phyloP scores from a whole-genome alignment of 2,888 invertebrate genomes.

The Aphodius granarius region DNA sequence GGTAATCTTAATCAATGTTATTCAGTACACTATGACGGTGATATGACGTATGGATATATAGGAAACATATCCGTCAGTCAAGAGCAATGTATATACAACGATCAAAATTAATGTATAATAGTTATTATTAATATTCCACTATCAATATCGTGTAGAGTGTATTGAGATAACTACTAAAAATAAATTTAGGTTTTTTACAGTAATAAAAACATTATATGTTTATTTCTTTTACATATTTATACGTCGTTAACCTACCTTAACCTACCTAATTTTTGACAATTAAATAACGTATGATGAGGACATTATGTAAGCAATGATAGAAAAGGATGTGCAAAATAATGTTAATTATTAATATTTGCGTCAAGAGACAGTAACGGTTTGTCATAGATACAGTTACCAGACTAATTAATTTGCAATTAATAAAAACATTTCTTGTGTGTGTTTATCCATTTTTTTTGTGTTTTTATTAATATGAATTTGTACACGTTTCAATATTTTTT shows the following conservation, averaged over 20 bases:
- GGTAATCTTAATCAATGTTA: not conserved
- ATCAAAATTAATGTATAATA: not conserved
- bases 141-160: not conserved
- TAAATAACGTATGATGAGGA: too few species aligned
- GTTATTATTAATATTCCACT: not conserved
- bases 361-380: not conserved
- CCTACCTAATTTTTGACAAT: not conserved
- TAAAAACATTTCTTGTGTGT: not conserved
- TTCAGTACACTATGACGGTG: not conserved
- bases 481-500: too few species aligned
- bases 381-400: not conserved
- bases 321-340: not conserved
- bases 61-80: not conserved
- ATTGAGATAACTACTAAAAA: not conserved
- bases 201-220: too few species aligned
- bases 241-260: too few species aligned
- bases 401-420: not conserved
- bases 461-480: too few species aligned
- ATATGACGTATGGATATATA: too few species aligned
- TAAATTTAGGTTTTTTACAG: not conserved
- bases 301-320: not conserved
- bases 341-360: not conserved
- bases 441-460: too few species aligned
- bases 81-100: not conserved
- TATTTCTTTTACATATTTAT: too few species aligned